These are phyloP conservation scores for Premnoplex brunnescens DNA, from an alignment of 2,797 vertebrate species.

Conservation along the genomic window DNA sequence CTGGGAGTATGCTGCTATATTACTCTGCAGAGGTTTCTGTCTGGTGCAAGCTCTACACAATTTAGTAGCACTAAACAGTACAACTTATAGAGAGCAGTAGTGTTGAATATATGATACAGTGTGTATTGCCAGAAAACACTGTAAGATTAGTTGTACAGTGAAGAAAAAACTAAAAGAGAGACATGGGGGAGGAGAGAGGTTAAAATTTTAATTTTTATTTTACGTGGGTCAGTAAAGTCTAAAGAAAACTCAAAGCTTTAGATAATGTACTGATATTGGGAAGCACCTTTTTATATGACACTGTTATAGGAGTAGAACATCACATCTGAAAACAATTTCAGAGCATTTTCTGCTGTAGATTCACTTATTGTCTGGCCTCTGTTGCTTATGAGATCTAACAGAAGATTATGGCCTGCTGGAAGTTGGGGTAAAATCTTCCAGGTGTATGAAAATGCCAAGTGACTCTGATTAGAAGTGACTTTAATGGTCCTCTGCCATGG, in stretches of 20 bases:
- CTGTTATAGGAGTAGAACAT: neutral
- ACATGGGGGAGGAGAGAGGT: neutral
- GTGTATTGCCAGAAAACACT: neutral
- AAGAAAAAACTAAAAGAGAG: neutral
- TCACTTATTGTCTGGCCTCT: neutral
- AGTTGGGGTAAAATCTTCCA: neutral
- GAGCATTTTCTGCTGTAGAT: neutral
- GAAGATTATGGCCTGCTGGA: neutral
- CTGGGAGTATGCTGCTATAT: neutral
- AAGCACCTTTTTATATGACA: neutral
- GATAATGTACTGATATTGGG: neutral
- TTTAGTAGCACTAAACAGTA: neutral
- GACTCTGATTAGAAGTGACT: neutral
- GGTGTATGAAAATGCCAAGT: neutral
- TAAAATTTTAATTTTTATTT: neutral
- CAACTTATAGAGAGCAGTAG: neutral
- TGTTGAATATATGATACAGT: neutral
- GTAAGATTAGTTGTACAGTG: neutral
- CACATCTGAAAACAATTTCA: neutral
- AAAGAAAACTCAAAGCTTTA: neutral
- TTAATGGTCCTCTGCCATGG: neutral
- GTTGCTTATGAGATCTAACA: neutral
- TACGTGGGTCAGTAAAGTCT: neutral
- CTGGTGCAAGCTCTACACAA: neutral
- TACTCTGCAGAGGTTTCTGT: neutral